Evolutionary conservation across 2,888 invertebrate species (phyloP), one percentile per base, ranked within the genome.

Genomic region (Coelopa pilipes): DNA sequence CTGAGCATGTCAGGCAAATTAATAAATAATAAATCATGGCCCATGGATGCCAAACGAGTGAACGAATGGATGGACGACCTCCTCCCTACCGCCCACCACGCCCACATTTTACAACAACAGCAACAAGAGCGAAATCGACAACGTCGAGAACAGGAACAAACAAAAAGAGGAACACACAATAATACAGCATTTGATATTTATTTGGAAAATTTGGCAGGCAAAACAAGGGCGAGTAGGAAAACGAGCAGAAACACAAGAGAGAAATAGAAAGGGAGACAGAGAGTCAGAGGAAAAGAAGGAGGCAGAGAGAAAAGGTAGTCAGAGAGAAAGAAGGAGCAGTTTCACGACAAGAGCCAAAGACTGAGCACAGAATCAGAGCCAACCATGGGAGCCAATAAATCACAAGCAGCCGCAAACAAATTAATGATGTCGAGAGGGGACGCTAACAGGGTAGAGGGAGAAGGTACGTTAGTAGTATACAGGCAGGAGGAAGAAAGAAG

Each of bases 371-470:
- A 59, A 59, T 59, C 57, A 4, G 19, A 59, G 57, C 24, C 24
- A 34, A 2, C 15, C n/a, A 34, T 34, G 24, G 34, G 34, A 24
- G 62, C 62, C 21, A 24, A 62, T 62, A 62, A 62, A 45, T 62
- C 62, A 62, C n/a, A 34, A n/a, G 34, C 24, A 62, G 62, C 17
- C 12, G 45, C 21, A 66, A 50, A 50, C 50, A 66, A 50, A 66
- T 66, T 66, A 66, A 66, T 66, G 66, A 66, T 66, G 66, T 66
- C 46, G 19, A 21, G 11, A 2, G 15, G 19, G 19, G 57, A 24
- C 21, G 62, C 12, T 15, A 15, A 34, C 7, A 34, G 7, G 34
- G 34, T 34, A 34, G 34, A 34, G 34, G 34, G 34, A 34, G 34
- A 65, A 47, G 19, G 19, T 13, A 19, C 10, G 34, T 12, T 45